phyloP scores from a whole-genome alignment of 2,888 invertebrate genomes.

The Acanthosepion esculentum region DNA sequence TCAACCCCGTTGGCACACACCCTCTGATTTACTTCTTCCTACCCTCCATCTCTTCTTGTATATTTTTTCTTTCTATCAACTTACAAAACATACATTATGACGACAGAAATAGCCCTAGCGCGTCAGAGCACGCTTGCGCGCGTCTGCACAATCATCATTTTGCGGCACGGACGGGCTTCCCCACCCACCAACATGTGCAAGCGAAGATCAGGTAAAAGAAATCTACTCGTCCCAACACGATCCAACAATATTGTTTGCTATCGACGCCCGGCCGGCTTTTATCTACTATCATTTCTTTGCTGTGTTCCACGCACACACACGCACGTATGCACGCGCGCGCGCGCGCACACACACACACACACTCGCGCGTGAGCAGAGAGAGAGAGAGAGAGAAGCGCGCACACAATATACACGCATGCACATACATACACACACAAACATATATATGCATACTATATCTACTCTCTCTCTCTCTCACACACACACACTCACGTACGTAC shows the following conservation, averaged over 20 bases:
- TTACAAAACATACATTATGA: conserved; percentile 1
- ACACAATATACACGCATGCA: no score
- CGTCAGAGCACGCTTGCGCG: not conserved
- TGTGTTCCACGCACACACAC: not conserved
- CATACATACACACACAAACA: no score
- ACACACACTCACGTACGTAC: not conserved
- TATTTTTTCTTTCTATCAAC: not conserved
- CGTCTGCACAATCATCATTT: conserved; percentile 14
- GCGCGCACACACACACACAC: no score
- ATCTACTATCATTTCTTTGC: not conserved
- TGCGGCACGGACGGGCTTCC: conserved; percentile 15
- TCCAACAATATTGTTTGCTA: not conserved
- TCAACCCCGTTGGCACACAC: no score
- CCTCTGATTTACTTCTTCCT: not conserved
- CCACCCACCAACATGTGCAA: conserved; percentile 33
- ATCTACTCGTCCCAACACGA: not conserved
- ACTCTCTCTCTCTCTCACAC: not conserved
- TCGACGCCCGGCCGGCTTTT: not conserved
- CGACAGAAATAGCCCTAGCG: not conserved
- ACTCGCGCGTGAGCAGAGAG: not conserved
- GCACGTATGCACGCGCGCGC: no score
- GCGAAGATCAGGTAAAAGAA: conserved; percentile 13
- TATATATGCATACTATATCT: no score
- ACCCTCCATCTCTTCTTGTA: not conserved
- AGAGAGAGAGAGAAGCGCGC: no score